Base-by-base conservation (phyloP, 2,888 invertebrate species). In the Bellardia pandia region DNA sequence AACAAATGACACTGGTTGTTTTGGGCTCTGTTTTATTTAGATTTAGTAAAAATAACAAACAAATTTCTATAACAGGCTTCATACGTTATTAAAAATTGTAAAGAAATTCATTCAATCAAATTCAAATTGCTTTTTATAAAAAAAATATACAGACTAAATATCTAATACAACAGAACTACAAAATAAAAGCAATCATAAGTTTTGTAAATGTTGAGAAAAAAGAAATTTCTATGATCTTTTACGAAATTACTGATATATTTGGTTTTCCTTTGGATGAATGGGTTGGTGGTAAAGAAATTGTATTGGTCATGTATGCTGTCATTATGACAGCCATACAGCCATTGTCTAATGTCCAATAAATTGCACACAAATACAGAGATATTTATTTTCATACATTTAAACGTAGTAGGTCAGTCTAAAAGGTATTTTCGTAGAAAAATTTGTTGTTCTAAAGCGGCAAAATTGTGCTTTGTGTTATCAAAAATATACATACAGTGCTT, bases 101-200 rank as follows among this genome's bases (percentile, higher is more conserved):
- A 76, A 75, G 42, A 62, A 42, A 82, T 82, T 75, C 75, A 82
- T 82, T 75, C 75, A 82, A 82, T 82, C 82, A 76, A 69, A 76
- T 76, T 75, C 30, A 69, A 69, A 76, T 82, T 82, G 33, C 60
- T 58, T 56, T 60, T 69, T 23, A 7, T 23, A 9, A 16, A 37
- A 58, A 58, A 30, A 37, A 16, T 8, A 23, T 45, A 13, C 42
- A 40, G 23, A 69, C 68, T 45, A n/a, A 58, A 68, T 42, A 13
- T 23, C n/a, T n/a, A 23, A 53, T 16, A 16, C 7, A 53, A 37
- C 3, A 33, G 33, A 42, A 45, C 13, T 23, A 1, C 8, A 16
- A 11, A 3, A 48, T 23, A 69, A 69, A 48, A 60, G 2, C 16
- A 58, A 51, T 62, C 11, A 79, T 23, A 51, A 79, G 40, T 62